Conservation (phyloP, 2,888 invertebrate genomes). For the Pyrrhia umbra region DNA sequence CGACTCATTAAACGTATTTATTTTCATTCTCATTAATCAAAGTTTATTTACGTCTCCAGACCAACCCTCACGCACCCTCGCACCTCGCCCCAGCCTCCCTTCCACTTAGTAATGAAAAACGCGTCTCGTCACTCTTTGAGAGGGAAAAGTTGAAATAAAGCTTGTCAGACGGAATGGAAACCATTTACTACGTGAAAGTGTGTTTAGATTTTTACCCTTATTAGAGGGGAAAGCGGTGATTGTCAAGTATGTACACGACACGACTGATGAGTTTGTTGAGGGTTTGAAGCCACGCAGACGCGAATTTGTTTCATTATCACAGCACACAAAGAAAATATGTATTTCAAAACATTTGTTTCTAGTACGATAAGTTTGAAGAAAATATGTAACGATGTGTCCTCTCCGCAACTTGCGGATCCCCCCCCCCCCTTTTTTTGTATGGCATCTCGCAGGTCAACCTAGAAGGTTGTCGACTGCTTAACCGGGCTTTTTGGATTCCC, state of each 20-base stretch:
- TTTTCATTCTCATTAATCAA: conserved; percentile 54
- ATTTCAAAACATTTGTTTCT: not conserved
- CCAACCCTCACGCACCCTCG: conserved; percentile 40
- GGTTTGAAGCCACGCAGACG: not conserved
- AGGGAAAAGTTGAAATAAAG: conserved; percentile 35
- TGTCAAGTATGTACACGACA: not conserved
- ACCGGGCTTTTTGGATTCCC: no score
- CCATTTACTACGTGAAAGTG: conserved; percentile 22
- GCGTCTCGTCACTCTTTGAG: conserved; percentile 21
- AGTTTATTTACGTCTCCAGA: conserved; percentile 56
- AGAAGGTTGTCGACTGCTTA: no score
- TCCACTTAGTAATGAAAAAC: conserved; percentile 44
- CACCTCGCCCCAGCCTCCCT: conserved; percentile 2
- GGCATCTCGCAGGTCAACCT: no score
- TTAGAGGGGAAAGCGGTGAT: not conserved
- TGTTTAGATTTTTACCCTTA: conserved; percentile 4
- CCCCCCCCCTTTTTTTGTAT: no score
- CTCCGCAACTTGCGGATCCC: no score
- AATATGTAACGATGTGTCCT: not conserved
- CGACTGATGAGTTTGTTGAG: no score
- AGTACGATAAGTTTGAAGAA: not conserved
- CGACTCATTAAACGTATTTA: conserved; percentile 9
- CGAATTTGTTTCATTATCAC: not conserved
- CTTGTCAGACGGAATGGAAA: conserved; percentile 18
- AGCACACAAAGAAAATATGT: not conserved